Evolutionary conservation across 2,113 vertebrate genomes (phyloP), one percentile per base, ranked within the genome.

Genomic region (Agapornis roseicollis): DNA sequence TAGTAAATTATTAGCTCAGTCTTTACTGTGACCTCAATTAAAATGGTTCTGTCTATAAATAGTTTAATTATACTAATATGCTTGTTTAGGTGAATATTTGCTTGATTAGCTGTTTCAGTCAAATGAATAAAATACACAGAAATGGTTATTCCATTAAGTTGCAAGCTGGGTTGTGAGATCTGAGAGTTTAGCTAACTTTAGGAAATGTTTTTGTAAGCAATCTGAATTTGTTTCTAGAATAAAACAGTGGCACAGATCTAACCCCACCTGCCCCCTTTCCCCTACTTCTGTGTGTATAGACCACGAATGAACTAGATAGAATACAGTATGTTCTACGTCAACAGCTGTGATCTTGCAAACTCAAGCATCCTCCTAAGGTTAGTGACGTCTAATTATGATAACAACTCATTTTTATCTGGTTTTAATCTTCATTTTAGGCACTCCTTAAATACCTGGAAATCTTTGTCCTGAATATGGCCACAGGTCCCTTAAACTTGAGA

Each of bases 111-210:
- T 33, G 69, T 17, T 89, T 78, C 50, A 88, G 65, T 85, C 9
- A 69, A 89, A 91, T 27, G 71, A 89, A 68, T 89, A 95, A 93
- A 94, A 82, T 80, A 52, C 9, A 76, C 7, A 65, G 15, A 71
- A 93, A 60, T 47, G 1, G 4, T 76, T 79, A 64, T 70, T 63
- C 29, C 3, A 15, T 61, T 11, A 76, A 65, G 19, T 65, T 91
- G 16, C 17, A 80, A 61, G 22, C 10, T 72, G 13, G 7, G 17
- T 53, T 1, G 1, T 50, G 29, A 89, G 60, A 87, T 64, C 17
- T 47, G 16, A 65, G 33, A 68, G 6, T 72, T 88, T 61, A 47
- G 3, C 19, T 84, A 52, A 61, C 3, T 39, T 33, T 14, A 69
- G 24, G 13, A 42, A 87, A 86, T 42, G 70, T 3, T 76, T 85